Conservation (phyloP, 2,888 invertebrate genomes). For the Linnaemya tessellans region DNA sequence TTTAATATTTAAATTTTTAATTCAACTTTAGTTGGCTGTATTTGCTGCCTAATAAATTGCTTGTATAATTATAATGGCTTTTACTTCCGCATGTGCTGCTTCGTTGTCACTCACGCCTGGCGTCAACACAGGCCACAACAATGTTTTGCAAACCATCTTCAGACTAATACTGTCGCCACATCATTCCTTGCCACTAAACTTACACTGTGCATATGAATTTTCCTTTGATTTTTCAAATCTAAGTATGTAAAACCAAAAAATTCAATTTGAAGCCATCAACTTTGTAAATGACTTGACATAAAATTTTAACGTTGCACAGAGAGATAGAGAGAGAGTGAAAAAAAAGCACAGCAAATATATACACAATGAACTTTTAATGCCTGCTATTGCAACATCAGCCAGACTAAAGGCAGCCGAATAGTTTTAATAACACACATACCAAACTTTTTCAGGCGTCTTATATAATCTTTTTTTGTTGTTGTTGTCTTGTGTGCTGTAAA, state of each 20-base stretch:
- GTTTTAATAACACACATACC: conserved; percentile 10
- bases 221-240: conserved; percentile 37
- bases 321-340: background rate
- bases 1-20: background rate
- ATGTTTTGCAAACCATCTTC: conserved; percentile 1
- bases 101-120: background rate
- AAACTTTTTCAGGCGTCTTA: conserved; percentile 19
- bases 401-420: conserved; percentile 56
- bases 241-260: conserved; percentile 17
- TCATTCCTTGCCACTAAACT: background rate
- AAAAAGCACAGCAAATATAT: background rate
- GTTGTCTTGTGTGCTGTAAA: conserved; percentile 17
- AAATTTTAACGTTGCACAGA: conserved; percentile 46
- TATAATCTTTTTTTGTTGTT: background rate
- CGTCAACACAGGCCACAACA: background rate
- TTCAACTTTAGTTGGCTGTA: background rate
- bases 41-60: background rate
- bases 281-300: conserved; percentile 63
- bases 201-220: background rate
- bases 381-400: conserved; percentile 35
- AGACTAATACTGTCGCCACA: conserved; percentile 15
- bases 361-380: conserved; percentile 52
- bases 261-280: conserved; percentile 64
- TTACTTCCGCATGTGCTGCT: background rate
- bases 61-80: conserved; percentile 15